Evolutionary conservation across 2,888 invertebrate genomes (phyloP), one percentile per base, ranked within the genome.

Genomic region (Drosophila prolongata): DNA sequence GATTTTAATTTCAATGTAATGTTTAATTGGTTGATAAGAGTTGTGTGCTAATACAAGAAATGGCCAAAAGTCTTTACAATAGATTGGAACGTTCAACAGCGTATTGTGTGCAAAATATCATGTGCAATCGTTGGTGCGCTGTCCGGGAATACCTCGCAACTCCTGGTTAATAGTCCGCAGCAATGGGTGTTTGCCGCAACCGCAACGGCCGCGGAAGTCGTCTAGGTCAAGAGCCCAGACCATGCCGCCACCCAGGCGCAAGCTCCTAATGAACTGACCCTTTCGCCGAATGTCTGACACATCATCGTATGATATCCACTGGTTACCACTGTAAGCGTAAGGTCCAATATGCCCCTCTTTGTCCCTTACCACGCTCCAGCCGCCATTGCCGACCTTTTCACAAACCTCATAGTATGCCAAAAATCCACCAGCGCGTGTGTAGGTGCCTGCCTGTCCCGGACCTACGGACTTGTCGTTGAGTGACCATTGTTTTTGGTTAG

Each of bases 301-400:
- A 76, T 95, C 95, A 85, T 97, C 95, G 89, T 96, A 97, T 0
- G 96, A 95, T 1, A 96, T 95, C 97, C 97, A 97, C 89, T 97
- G 96, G 65, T 94, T 94, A 1, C 94, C 95, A 42, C 93, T 93
- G 69, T 95, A 94, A 0, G 96, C 95, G 90, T 95, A 96, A 0
- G 97, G 96, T 1, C 97, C 97, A 78, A 95, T 94, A 14, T 94
- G 91, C 1, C 94, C 95, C 77, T 94, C 86, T 0, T 94, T 92
- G 80, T 94, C 94, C 87, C 96, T 94, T 24, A 94, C 94, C 10
- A 95, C 94, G 0, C 93, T 93, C 93, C 94, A 94, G 13, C 95
- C 94, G 53, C 94, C 94, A 24, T 91, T 91, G 78, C 94, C 94
- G 1, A 95, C 92, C 80, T 94, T 93, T 76, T 95, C 94, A 78